phyloP scores from a whole-genome alignment of 2,113 vertebrate genomes.

The Coturnix japonica region DNA sequence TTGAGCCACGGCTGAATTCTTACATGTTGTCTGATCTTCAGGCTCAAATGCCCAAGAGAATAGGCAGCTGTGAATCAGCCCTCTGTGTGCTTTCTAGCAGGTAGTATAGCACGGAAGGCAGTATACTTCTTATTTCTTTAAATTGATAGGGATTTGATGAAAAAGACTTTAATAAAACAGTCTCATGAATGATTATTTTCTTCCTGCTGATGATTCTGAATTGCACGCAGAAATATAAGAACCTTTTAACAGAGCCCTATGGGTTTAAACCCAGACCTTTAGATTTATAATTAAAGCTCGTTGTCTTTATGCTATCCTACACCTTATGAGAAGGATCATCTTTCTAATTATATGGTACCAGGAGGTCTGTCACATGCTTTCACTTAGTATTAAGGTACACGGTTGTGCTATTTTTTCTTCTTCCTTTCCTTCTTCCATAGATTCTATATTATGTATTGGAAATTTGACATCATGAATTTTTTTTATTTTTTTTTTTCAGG shows the following conservation, averaged over 20 bases:
- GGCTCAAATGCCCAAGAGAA: slow-evolving; percentile 79
- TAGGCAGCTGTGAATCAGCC: slow-evolving; percentile 77
- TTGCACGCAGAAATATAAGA: slow-evolving; percentile 52
- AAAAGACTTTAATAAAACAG: slow-evolving; percentile 73
- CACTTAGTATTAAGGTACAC: slow-evolving; percentile 43
- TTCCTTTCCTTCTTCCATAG: background rate
- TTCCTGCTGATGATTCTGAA: slow-evolving; percentile 62
- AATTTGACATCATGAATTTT: slow-evolving; percentile 52
- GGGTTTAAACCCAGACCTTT: slow-evolving; percentile 61
- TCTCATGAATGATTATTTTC: slow-evolving; percentile 72
- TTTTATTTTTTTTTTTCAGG: background rate
- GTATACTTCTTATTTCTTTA: slow-evolving; percentile 72
- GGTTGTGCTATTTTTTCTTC: slow-evolving; percentile 55
- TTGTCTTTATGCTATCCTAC: slow-evolving; percentile 62
- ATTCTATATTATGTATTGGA: slow-evolving; percentile 71
- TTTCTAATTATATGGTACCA: slow-evolving; percentile 53
- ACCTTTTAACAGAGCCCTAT: slow-evolving; percentile 38
- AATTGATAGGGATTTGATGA: slow-evolving; percentile 74
- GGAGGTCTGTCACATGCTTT: slow-evolving; percentile 58
- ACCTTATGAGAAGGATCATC: slow-evolving; percentile 58
- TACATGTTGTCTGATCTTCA: slow-evolving; percentile 81
- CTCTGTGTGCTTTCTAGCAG: slow-evolving; percentile 74
- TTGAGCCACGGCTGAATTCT: slow-evolving; percentile 80
- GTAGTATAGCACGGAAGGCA: slow-evolving; percentile 69
- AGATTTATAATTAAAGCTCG: slow-evolving; percentile 71